Evolutionary conservation across 1,140 invertebrate species (phyloP).

Genomic region (Calosoma granatense): DNA sequence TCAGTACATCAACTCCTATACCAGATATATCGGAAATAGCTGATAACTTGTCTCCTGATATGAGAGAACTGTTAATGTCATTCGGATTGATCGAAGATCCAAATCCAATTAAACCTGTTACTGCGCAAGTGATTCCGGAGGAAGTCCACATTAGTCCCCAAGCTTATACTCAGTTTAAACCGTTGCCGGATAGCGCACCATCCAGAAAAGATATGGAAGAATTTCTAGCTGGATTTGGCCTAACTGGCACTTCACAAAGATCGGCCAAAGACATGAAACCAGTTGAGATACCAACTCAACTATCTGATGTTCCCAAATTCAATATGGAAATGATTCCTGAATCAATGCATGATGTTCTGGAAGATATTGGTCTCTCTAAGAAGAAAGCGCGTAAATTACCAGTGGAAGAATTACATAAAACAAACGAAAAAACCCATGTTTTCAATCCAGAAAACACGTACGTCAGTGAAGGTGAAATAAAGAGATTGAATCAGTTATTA

Average conservation of each 20-base stretch:
- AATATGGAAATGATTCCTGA: slow-evolving; percentile 39
- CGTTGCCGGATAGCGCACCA: slow-evolving; percentile 37
- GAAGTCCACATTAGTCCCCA: slow-evolving; percentile 9
- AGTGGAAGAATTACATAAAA: not conserved
- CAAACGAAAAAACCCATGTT: slow-evolving; percentile 19
- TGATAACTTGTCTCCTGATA: slow-evolving; percentile 34
- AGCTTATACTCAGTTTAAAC: slow-evolving; percentile 47
- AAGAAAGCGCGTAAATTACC: not conserved
- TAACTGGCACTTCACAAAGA: slow-evolving; percentile 27
- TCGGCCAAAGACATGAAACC: not conserved
- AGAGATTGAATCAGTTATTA: slow-evolving; percentile 35
- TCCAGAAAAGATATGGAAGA: slow-evolving; percentile 43
- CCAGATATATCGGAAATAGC: slow-evolving; percentile 30
- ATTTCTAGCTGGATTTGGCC: slow-evolving; percentile 44
- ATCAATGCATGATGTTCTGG: slow-evolving; percentile 39
- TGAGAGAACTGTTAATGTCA: slow-evolving; percentile 34
- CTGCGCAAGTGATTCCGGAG: slow-evolving; percentile 14
- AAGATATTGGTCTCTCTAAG: slow-evolving; percentile 38
- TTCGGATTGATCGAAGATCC: slow-evolving; percentile 32
- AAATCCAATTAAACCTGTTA: not conserved
- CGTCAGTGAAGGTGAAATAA: slow-evolving; percentile 32
- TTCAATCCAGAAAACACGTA: slow-evolving; percentile 24
- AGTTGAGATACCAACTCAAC: not conserved
- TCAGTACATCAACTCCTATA: slow-evolving; percentile 11
- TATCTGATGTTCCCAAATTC: slow-evolving; percentile 15